Percentiles rank a stretch among this genome's conserved stretches.
These are phyloP conservation scores for Metopolophium dirhodum DNA, from an alignment of 1,140 invertebrate genomes.

Conservation along the genomic window DNA sequence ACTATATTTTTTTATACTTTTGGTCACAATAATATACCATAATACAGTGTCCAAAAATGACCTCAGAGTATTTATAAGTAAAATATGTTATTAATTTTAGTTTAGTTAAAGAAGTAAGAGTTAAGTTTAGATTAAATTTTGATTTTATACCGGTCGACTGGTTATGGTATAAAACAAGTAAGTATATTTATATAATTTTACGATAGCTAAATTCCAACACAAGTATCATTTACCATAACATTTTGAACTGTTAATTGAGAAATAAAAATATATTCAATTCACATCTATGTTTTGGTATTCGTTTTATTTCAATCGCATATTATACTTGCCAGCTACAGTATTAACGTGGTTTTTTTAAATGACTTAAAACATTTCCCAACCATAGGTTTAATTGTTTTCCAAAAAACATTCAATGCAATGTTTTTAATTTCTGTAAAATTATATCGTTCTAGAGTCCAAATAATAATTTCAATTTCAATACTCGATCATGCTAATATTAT, in stretches of 20 bases:
- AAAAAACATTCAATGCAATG: neutral
- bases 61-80: neutral
- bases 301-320: neutral
- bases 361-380: neutral
- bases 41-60: neutral
- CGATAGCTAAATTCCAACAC: neutral
- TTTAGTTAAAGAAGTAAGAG: too few species aligned
- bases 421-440: neutral
- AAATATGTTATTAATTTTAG: neutral
- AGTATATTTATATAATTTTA: neutral
- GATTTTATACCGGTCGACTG: neutral
- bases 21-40: too few species aligned
- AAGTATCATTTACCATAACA: too few species aligned
- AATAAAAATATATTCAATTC: too few species aligned
- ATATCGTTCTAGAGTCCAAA: neutral
- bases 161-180: neutral
- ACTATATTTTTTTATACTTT: neutral
- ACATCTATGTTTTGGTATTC: neutral
- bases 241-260: too few species aligned
- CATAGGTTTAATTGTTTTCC: neutral
- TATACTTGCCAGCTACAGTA: neutral
- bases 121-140: neutral
- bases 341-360: neutral
- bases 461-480: neutral
- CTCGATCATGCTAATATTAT: neutral